Conservation (phyloP, 2,113 vertebrate species). For the Tringa solitaria region DNA sequence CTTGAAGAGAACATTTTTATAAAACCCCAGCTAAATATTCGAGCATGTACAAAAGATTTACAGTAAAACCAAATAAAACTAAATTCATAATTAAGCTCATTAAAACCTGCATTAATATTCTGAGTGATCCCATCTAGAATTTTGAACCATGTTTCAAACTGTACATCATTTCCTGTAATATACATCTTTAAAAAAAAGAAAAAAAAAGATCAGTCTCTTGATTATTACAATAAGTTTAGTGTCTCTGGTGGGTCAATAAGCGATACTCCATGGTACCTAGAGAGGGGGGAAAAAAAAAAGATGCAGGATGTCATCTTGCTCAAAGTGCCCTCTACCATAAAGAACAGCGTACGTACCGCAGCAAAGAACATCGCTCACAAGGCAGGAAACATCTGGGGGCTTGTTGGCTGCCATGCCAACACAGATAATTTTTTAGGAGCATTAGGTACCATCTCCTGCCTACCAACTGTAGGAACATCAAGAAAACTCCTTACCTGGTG, state of each 20-base stretch:
- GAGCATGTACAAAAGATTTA: slow-evolving; percentile 81
- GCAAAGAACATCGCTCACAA: background rate
- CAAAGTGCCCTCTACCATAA: background rate
- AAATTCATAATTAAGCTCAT: slow-evolving; percentile 66
- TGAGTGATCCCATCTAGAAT: slow-evolving; percentile 45
- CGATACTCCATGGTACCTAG: slow-evolving; percentile 89
- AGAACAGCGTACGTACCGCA: background rate
- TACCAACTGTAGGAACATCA: background rate
- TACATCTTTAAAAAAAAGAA: background rate
- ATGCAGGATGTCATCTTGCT: background rate
- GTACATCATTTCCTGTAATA: slow-evolving; percentile 69
- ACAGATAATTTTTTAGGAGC: background rate
- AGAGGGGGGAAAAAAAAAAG: background rate
- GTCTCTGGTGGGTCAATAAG: slow-evolving; percentile 83
- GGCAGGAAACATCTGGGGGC: background rate
- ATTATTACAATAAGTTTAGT: slow-evolving; percentile 67
- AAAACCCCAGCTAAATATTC: slow-evolving; percentile 65
- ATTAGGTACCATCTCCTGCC: background rate
- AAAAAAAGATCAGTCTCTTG: slow-evolving; percentile 60
- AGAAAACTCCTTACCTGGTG: background rate
- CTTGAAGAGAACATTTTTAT: slow-evolving; percentile 50
- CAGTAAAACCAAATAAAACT: slow-evolving; percentile 77
- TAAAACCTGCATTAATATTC: background rate
- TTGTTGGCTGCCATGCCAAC: background rate
- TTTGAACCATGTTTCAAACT: slow-evolving; percentile 70